phyloP scores from a whole-genome alignment of 2,113 vertebrate species.

The Sinocyclocheilus anshuiensis region DNA sequence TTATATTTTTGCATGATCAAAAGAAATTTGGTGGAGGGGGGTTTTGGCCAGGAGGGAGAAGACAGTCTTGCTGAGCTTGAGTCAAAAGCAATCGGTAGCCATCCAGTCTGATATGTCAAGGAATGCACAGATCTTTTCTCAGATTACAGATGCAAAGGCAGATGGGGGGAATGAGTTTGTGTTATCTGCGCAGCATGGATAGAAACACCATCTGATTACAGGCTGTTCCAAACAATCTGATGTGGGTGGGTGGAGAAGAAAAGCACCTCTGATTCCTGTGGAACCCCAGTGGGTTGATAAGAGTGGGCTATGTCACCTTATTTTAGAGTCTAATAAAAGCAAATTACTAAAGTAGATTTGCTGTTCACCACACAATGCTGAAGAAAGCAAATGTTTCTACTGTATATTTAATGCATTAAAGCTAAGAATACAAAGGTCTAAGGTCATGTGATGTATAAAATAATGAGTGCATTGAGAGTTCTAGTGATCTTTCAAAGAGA shows the following conservation, averaged over 20 bases:
- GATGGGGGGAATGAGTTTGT: not conserved
- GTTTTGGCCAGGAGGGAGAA: not conserved
- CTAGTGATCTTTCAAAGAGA: not conserved
- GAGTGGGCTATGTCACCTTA: not conserved
- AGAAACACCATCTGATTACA: not conserved
- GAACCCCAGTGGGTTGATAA: constrained; percentile 7
- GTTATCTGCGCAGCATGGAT: not conserved
- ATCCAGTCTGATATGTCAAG: not conserved
- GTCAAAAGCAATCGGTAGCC: not conserved
- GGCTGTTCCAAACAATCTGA: not conserved
- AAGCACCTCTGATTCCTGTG: not conserved
- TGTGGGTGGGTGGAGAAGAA: not conserved
- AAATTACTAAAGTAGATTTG: not conserved
- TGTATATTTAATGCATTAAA: not conserved
- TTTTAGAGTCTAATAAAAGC: not conserved
- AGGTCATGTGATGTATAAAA: not conserved
- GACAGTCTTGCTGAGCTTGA: not conserved
- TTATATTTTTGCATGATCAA: not conserved
- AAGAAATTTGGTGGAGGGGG: not conserved
- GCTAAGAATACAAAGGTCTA: not conserved
- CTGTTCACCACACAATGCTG: not conserved
- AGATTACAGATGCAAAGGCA: not conserved
- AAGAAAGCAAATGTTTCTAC: not conserved
- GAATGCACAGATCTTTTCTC: not conserved
- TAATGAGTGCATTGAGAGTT: not conserved